These are phyloP conservation scores for Burhinus oedicnemus DNA, from an alignment of 2,113 vertebrate genomes.

Conservation along the genomic window DNA sequence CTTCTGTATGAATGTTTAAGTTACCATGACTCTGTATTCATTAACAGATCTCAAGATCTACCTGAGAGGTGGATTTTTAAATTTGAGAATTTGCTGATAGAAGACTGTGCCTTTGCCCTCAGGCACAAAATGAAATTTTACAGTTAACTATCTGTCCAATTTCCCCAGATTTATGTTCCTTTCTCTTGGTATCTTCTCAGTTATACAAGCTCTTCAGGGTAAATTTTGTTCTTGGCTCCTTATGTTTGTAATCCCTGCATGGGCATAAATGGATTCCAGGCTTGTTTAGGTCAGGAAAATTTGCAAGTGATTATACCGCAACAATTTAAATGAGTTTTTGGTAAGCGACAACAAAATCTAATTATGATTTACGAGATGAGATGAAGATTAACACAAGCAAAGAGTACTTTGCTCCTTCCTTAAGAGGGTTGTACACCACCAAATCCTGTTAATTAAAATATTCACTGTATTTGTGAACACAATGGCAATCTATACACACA, in stretches of 20 bases:
- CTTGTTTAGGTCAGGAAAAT: neutral
- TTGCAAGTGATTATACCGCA: neutral
- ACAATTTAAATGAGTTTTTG: neutral
- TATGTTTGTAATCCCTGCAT: neutral
- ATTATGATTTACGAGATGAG: slow-evolving; percentile 7
- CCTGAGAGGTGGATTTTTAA: neutral
- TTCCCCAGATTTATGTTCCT: neutral
- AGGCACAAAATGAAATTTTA: neutral
- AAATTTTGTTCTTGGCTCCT: neutral
- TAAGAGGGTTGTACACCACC: neutral
- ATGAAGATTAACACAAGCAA: neutral
- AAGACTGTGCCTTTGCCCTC: neutral
- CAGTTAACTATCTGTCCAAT: neutral
- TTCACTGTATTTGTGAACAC: neutral
- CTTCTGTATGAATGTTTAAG: neutral
- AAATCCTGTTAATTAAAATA: slow-evolving; percentile 21
- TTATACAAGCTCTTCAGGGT: neutral
- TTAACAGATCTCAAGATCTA: neutral
- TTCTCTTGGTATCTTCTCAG: neutral
- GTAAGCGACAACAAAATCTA: slow-evolving; percentile 2
- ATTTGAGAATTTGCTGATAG: neutral
- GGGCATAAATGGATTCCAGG: neutral
- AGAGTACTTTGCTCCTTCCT: neutral
- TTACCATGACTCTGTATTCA: neutral
- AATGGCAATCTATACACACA: neutral